Conservation (phyloP, 2,113 vertebrate genomes). For the Embiotoca jacksoni region DNA sequence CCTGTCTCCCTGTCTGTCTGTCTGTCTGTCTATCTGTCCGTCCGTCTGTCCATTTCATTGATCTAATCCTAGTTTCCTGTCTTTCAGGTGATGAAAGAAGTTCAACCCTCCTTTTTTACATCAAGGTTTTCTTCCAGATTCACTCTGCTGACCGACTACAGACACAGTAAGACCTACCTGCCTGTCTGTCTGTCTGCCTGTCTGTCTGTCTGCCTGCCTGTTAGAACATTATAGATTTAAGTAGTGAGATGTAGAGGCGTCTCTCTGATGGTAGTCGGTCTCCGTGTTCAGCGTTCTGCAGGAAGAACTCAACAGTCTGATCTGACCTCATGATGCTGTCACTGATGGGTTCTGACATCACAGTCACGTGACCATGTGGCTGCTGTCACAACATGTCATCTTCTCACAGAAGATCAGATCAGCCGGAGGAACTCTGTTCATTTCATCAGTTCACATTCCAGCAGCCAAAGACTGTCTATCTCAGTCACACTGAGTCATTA, state of each 20-base stretch:
- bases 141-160: conserved; percentile 46
- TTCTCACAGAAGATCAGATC: not conserved
- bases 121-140: conserved; percentile 36
- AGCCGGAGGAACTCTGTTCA: not conserved
- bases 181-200: not conserved
- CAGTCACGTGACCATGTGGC: conserved; percentile 25
- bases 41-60: not conserved
- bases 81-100: conserved; percentile 32
- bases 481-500: not conserved
- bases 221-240: no score
- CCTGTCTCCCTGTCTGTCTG: not conserved
- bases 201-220: not conserved
- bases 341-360: conserved; percentile 28
- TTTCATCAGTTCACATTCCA: not conserved
- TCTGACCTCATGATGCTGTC: not conserved
- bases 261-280: no score
- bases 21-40: not conserved
- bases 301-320: not conserved
- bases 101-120: conserved; percentile 25
- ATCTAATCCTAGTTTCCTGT: not conserved
- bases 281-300: no score
- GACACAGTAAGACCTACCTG: conserved; percentile 46
- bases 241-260: no score
- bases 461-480: not conserved
- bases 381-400: conserved; percentile 16